These are phyloP conservation scores for Homarus americanus DNA, from an alignment of 1,140 invertebrate genomes.

Conservation along the genomic window DNA sequence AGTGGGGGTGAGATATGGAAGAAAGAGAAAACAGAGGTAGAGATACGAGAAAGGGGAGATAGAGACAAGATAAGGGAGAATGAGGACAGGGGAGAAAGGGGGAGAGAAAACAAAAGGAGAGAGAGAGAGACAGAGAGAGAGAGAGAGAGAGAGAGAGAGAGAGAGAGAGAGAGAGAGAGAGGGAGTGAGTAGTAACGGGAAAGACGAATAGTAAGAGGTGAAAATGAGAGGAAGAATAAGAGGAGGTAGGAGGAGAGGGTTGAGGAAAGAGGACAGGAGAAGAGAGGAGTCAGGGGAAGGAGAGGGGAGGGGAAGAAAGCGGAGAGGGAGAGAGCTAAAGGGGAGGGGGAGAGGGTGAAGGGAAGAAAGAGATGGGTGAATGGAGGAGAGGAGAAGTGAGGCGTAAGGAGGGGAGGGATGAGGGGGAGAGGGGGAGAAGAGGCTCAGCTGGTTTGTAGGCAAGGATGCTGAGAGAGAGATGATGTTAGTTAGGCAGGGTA, in stretches of 20 bases:
- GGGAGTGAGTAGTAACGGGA: too few relatives aligned
- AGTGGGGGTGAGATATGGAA: not conserved
- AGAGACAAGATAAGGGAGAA: not conserved
- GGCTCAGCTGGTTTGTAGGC: not conserved
- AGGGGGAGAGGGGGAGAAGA: not conserved
- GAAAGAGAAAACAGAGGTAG: not conserved
- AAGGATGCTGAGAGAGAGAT: too few relatives aligned
- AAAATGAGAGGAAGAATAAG: not conserved
- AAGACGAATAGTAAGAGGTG: not conserved
- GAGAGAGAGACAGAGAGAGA: not conserved
- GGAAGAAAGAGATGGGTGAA: not conserved
- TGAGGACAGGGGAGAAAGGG: not conserved
- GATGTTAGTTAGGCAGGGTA: too few relatives aligned
- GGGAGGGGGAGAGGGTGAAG: not conserved
- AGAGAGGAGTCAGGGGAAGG: not conserved
- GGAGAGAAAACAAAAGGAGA: not conserved
- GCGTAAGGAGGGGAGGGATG: not conserved
- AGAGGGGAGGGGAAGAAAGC: not conserved
- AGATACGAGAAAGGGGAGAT: not conserved
- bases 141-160: not conserved
- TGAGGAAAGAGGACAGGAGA: not conserved
- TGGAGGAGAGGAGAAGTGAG: not conserved
- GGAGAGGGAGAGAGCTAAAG: too few relatives aligned
- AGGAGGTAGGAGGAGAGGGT: not conserved
- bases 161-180: too few relatives aligned